phyloP scores from a whole-genome alignment of 2,113 vertebrate species.

The Tamias sibiricus region DNA sequence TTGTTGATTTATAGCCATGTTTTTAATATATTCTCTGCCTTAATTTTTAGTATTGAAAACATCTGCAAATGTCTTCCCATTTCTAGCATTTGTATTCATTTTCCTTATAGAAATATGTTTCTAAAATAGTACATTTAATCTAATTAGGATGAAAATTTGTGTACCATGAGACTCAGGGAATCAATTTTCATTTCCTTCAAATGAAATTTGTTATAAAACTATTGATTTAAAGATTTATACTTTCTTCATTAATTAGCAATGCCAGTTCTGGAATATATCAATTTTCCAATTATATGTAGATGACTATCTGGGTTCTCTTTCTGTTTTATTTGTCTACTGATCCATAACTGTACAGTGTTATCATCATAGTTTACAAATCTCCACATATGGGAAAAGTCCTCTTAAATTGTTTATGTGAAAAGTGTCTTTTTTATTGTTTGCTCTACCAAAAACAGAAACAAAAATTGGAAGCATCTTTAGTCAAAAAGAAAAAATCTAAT shows the following conservation, averaged over 20 bases:
- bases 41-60: background rate
- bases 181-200: conserved; percentile 10
- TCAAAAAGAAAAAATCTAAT: background rate
- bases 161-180: background rate
- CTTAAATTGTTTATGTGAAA: conserved; percentile 31
- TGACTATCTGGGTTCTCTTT: background rate
- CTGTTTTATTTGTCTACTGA: background rate
- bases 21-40: background rate
- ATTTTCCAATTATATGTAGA: background rate
- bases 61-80: background rate
- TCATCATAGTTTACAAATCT: background rate
- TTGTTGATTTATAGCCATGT: background rate
- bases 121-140: background rate
- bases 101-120: background rate
- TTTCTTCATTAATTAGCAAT: conserved; percentile 25
- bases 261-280: background rate
- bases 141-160: background rate
- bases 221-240: background rate
- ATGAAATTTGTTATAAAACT: conserved; percentile 44
- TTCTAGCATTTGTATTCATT: background rate
- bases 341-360: background rate
- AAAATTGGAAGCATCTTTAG: background rate
- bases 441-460: background rate
- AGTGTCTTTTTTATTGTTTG: conserved; percentile 25
- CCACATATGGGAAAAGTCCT: background rate